phyloP scores from a whole-genome alignment of 2,113 vertebrate genomes.

The Pardalotus punctatus region DNA sequence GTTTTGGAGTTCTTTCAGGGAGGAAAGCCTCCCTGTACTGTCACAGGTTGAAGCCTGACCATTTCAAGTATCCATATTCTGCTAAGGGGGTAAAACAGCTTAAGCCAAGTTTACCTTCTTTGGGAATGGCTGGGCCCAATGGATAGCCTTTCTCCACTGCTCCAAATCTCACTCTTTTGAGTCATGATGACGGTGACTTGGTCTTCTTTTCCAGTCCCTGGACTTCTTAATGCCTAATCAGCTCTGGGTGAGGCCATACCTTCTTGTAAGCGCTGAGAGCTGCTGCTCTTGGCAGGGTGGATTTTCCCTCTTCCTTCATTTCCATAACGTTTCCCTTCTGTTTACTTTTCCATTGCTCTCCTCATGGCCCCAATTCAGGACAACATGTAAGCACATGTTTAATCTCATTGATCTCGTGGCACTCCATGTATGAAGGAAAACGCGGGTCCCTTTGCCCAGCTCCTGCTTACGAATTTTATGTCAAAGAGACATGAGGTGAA shows the following conservation, averaged over 20 bases:
- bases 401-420: conserved; percentile 49
- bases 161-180: neutral
- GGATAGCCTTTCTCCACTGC: neutral
- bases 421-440: neutral
- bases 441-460: neutral
- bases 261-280: neutral
- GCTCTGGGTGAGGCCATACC: neutral
- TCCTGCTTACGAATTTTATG: neutral
- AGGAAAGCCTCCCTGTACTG: neutral
- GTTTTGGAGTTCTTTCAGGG: neutral
- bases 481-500: neutral
- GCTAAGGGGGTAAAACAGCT: neutral
- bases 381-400: conserved; percentile 48
- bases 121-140: rapidly evolving
- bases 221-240: neutral
- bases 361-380: conserved; percentile 48
- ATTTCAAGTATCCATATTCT: neutral
- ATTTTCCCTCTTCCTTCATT: conserved; percentile 51
- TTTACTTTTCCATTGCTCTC: conserved; percentile 53
- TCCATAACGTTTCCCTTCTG: conserved; percentile 48
- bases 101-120: neutral
- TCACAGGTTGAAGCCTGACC: neutral
- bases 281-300: neutral
- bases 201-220: neutral
- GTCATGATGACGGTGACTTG: neutral